Evolutionary conservation across 2,888 invertebrate genomes (phyloP), one percentile per base, ranked within the genome.

Genomic region (Xiphydria camelus): DNA sequence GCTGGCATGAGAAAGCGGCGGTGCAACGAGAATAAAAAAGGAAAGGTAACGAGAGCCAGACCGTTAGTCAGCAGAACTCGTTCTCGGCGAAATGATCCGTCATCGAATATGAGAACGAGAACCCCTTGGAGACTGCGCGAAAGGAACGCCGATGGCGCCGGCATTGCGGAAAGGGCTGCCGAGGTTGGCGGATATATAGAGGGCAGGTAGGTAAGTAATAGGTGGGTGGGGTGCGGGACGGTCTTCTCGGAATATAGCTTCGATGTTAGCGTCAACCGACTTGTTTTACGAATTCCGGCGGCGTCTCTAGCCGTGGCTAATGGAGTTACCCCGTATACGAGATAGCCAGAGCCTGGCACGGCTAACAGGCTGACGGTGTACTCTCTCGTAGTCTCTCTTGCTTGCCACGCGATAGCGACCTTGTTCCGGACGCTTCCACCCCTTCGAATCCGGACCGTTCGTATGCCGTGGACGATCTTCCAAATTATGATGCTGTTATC

Each of bases 41-140:
- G n/a, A n/a, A n/a, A n/a, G n/a, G n/a, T n/a, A n/a, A n/a, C n/a
- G n/a, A n/a, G n/a, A n/a, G n/a, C n/a, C n/a, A n/a, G 47, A 49
- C 36, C 37, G 53, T 49, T 53, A 48, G 48, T 53, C 53, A 51
- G 53, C 53, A 41, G 44, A 51, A 46, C 25, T 51, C 47, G 37
- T 42, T 48, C 4, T 40, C 39, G 32, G 26, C 43, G 36, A 37
- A 50, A 43, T 46, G 46, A 41, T 50, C 25, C 40, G 49, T 51
- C 51, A 51, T 49, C 49, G 46, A 41, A 32, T 49, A 26, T 23
- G 15, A 6, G 3, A n/a, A n/a, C n/a, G n/a, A n/a, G n/a, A n/a
- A n/a, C n/a, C n/a, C n/a, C n/a, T n/a, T n/a, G n/a, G n/a, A n/a
- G n/a, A n/a, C n/a, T n/a, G n/a, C n/a, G n/a, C n/a, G n/a, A n/a